These are phyloP conservation scores for Aeoliscus strigatus DNA, from an alignment of 2,797 vertebrate species.

Conservation along the genomic window DNA sequence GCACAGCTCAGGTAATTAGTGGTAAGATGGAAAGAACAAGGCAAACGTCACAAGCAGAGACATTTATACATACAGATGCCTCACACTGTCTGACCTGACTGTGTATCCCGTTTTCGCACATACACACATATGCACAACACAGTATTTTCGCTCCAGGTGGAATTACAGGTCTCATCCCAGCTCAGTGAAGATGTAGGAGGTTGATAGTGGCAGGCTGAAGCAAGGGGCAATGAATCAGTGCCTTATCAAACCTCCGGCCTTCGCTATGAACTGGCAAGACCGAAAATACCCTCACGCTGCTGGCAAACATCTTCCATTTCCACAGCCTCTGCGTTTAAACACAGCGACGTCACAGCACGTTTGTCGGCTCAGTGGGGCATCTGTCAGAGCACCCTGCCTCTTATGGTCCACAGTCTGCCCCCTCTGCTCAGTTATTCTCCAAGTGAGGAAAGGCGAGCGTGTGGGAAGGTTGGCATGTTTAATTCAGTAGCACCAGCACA, in stretches of 20 bases:
- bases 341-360: constrained; percentile 21
- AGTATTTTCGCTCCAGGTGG: constrained; percentile 28
- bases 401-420: constrained; percentile 19
- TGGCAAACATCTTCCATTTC: constrained; percentile 22
- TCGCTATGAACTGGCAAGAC: constrained; percentile 55
- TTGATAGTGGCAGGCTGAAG: constrained; percentile 53
- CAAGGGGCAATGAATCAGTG: constrained; percentile 60
- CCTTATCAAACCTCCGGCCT: constrained; percentile 59
- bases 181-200: constrained; percentile 43
- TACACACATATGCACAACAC: constrained; percentile 10
- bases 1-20: constrained; percentile 30
- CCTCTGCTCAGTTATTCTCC: constrained; percentile 30
- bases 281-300: constrained; percentile 9
- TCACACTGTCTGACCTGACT: constrained; percentile 17
- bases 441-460: constrained; percentile 21
- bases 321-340: constrained; percentile 9
- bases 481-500: constrained; percentile 58
- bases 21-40: constrained; percentile 12
- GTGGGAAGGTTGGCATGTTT: constrained; percentile 56
- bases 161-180: constrained; percentile 54
- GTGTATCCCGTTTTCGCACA: constrained; percentile 16
- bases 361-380: constrained; percentile 11
- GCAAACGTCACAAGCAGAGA: constrained; percentile 7
- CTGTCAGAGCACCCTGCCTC: constrained; percentile 18
- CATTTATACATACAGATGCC: constrained; percentile 8